Percentiles rank a stretch among this genome's conserved stretches.
Conservation (phyloP, 2,888 invertebrate genomes). For the Euphydryas editha region DNA sequence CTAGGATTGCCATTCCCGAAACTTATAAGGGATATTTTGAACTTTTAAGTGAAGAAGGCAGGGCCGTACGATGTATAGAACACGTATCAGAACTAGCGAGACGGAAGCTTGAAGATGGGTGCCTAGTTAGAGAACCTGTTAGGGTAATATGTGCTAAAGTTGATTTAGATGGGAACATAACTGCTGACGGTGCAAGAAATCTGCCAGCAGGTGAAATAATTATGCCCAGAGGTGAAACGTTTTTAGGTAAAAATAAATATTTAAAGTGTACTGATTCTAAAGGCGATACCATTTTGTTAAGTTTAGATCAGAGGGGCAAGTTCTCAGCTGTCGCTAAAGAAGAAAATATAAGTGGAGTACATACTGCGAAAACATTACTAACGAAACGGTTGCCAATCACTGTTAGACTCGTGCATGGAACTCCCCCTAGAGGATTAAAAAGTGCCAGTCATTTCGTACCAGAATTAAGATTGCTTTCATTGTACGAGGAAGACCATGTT, state of each 20-base stretch:
- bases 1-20: slow-evolving; percentile 94
- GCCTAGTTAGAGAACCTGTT: slow-evolving; percentile 91
- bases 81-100: slow-evolving; percentile 92
- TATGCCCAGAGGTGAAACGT: slow-evolving; percentile 89
- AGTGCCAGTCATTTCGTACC: slow-evolving; percentile 92
- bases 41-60: slow-evolving; percentile 95
- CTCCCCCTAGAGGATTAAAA: slow-evolving; percentile 92
- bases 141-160: slow-evolving; percentile 86
- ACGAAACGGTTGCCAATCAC: slow-evolving; percentile 96
- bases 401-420: slow-evolving; percentile 95
- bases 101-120: slow-evolving; percentile 88
- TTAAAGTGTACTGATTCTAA: slow-evolving; percentile 93
- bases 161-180: slow-evolving; percentile 85
- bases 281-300: slow-evolving; percentile 92
- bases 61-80: slow-evolving; percentile 94
- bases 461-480: slow-evolving; percentile 91
- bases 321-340: slow-evolving; percentile 96
- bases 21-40: slow-evolving; percentile 97
- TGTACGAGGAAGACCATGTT: slow-evolving; percentile 93
- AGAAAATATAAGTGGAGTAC: slow-evolving; percentile 97
- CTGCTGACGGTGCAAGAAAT: slow-evolving; percentile 88
- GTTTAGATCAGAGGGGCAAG: slow-evolving; percentile 94
- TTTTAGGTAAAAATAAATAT: slow-evolving; percentile 89
- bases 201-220: slow-evolving; percentile 93
- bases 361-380: slow-evolving; percentile 93